Conservation (phyloP, 2,113 vertebrate genomes). For the Mus spicilegus region DNA sequence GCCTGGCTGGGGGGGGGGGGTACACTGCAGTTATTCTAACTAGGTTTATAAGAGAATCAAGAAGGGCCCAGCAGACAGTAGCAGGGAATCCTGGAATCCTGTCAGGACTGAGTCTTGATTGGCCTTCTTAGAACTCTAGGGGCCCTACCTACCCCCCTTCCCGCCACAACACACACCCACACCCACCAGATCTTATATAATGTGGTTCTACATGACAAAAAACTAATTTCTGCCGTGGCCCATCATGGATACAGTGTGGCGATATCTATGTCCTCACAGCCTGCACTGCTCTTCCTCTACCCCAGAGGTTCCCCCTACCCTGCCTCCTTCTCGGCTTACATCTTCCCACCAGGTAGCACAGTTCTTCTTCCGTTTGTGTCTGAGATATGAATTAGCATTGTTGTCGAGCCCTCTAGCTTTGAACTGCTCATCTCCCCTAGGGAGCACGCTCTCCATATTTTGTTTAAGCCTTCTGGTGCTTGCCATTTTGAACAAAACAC, state of each 20-base stretch:
- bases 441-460: conserved; percentile 57
- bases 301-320: neutral
- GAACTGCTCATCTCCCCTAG: conserved; percentile 40
- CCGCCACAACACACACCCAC: too few relatives aligned
- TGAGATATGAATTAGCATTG: conserved; percentile 16
- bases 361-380: neutral
- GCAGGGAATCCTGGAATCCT: too few relatives aligned
- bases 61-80: neutral
- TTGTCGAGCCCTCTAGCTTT: neutral
- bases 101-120: neutral
- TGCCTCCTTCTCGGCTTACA: neutral
- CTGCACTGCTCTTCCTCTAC: neutral
- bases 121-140: neutral
- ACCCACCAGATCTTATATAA: neutral
- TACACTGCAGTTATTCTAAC: neutral
- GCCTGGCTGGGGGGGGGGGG: neutral
- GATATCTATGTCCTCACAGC: neutral
- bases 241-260: neutral
- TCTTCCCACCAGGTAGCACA: neutral
- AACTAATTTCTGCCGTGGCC: neutral
- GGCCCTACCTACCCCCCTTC: neutral
- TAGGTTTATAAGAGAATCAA: neutral
- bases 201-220: neutral
- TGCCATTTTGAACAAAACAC: conserved; percentile 73
- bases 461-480: conserved; percentile 52